phyloP scores from a whole-genome alignment of 1,140 invertebrate genomes.

The Heliconius nattereri region DNA sequence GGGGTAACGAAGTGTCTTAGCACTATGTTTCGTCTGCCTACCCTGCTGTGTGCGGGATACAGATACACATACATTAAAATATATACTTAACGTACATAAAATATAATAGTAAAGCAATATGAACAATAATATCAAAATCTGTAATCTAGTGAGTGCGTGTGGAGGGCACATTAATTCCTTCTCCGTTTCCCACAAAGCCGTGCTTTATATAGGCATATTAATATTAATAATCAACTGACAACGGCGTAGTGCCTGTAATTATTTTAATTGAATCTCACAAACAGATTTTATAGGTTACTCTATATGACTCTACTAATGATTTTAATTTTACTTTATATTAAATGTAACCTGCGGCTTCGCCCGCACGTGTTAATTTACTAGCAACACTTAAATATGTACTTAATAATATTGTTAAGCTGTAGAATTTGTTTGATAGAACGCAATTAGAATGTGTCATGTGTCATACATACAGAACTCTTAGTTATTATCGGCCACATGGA shows the following conservation, averaged over 20 bases:
- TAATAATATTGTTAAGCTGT: too few species aligned
- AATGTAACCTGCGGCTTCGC: not conserved
- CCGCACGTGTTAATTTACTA: too few species aligned
- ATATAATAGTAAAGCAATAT: not conserved
- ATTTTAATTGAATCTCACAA: not conserved
- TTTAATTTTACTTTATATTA: too few species aligned
- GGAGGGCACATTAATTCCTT: constrained; percentile 1
- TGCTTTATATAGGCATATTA: not conserved
- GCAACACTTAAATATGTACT: too few species aligned
- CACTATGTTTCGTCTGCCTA: not conserved
- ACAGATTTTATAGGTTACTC: not conserved
- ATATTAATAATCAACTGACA: constrained; percentile 11
- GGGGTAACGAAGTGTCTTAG: not conserved
- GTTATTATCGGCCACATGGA: too few species aligned
- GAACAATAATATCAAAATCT: constrained; percentile 3
- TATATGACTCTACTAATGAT: not conserved
- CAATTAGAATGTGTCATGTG: too few species aligned
- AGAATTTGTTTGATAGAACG: too few species aligned
- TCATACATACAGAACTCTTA: too few species aligned
- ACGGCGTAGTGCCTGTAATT: not conserved
- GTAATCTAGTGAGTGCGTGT: not conserved
- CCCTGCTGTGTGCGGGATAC: not conserved
- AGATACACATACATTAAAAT: not conserved
- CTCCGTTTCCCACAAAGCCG: not conserved
- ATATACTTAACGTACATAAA: not conserved